Evolutionary conservation across 2,113 vertebrate genomes (phyloP).

Genomic region (Ameiurus melas): DNA sequence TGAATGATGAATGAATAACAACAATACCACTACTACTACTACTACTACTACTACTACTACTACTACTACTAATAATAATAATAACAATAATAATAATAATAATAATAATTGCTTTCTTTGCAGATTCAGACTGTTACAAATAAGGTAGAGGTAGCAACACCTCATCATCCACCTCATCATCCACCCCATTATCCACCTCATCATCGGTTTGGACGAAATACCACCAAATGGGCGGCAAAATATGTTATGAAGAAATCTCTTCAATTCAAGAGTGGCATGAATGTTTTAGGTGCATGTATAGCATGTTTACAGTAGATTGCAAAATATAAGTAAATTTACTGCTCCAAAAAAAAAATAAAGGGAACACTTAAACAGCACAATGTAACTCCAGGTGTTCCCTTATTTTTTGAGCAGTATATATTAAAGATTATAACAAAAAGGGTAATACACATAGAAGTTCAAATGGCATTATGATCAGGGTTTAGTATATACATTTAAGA

Average conservation of each 20-base stretch:
- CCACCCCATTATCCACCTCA: constrained; percentile 52
- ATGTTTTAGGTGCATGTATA: constrained; percentile 85
- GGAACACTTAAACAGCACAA: too few species aligned
- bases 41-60: background rate
- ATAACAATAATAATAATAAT: background rate
- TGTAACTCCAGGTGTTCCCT: too few species aligned
- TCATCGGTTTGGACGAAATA: constrained; percentile 66
- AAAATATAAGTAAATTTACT: background rate
- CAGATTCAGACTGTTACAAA: constrained; percentile 94
- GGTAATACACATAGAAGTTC: background rate
- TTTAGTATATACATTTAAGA: background rate
- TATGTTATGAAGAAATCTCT: constrained; percentile 85
- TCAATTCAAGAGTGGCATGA: constrained; percentile 98
- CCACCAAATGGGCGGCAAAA: constrained; percentile 77
- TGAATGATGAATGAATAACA: too few species aligned
- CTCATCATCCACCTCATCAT: constrained; percentile 43
- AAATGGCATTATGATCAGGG: background rate
- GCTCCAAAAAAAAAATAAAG: too few species aligned
- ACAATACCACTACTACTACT: background rate
- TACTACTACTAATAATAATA: background rate
- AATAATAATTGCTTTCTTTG: constrained; percentile 30
- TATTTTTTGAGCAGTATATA: too few species aligned
- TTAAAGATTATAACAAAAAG: background rate
- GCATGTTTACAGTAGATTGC: background rate
- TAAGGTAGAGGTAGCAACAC: constrained; percentile 79